These are phyloP conservation scores for Calephelis nemesis DNA, from an alignment of 1,140 invertebrate species.

Conservation along the genomic window DNA sequence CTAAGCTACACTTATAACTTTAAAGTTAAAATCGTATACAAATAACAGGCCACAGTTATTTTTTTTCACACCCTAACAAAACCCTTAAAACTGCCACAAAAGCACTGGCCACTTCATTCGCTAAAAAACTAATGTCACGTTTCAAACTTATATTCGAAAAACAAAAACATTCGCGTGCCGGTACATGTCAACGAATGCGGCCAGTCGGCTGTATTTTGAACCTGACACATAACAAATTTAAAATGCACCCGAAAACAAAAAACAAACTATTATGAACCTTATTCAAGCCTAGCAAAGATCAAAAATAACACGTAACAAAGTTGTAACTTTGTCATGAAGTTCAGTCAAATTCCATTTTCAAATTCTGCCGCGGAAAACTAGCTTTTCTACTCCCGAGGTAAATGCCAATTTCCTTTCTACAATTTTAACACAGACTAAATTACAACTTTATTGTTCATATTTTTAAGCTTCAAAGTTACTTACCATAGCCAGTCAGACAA, in stretches of 20 bases:
- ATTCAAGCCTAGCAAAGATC: conserved; percentile 22
- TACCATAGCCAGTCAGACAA: conserved; percentile 51
- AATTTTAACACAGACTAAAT: conserved; percentile 31
- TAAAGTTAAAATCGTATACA: conserved; percentile 36
- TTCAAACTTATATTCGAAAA: conserved; percentile 55
- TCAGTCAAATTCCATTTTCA: conserved; percentile 67
- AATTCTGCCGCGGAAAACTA: conserved; percentile 72
- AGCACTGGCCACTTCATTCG: conserved; percentile 32
- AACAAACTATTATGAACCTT: conserved; percentile 34
- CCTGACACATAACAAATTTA: conserved; percentile 49
- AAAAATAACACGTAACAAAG: conserved; percentile 31
- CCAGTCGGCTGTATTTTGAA: conserved; percentile 49
- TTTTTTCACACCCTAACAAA: conserved; percentile 33
- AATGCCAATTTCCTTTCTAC: conserved; percentile 76
- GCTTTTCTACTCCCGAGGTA: conserved; percentile 73
- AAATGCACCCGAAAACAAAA: conserved; percentile 34
- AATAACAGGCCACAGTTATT: conserved; percentile 37
- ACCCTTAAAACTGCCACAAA: conserved; percentile 34
- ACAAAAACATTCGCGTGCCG: conserved; percentile 74
- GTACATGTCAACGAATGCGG: conserved; percentile 72
- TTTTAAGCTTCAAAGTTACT: conserved; percentile 39
- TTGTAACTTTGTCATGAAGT: conserved; percentile 40
- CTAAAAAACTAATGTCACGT: conserved; percentile 51
- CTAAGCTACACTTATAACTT: conserved; percentile 29
- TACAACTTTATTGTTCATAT: conserved; percentile 35